Evolutionary conservation across 2,113 vertebrate species (phyloP).

Genomic region (Erinaceus europaeus): DNA sequence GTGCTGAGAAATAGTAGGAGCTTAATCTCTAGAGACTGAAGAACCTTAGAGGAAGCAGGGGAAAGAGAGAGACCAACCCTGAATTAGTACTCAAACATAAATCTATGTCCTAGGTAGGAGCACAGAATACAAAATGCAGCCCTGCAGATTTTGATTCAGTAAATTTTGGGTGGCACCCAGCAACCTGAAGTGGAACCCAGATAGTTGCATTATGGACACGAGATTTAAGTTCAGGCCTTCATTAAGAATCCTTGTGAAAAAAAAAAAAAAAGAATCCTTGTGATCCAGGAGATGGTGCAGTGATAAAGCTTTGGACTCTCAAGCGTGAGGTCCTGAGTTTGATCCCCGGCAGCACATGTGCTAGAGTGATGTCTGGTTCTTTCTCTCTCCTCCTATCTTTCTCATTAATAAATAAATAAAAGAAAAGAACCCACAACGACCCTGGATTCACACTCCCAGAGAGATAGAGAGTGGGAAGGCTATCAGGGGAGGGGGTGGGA

Average conservation of each 20-base stretch:
- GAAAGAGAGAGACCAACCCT: not conserved
- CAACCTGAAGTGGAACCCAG: too few relatives aligned
- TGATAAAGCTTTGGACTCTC: too few relatives aligned
- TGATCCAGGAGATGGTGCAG: too few relatives aligned
- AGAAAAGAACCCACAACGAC: too few relatives aligned
- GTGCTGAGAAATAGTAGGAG: not conserved
- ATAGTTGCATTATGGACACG: not conserved
- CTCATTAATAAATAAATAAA: too few relatives aligned
- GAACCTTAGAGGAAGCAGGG: not conserved
- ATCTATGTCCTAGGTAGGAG: not conserved
- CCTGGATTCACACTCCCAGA: too few relatives aligned
- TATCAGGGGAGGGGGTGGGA: too few relatives aligned
- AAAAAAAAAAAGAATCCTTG: not conserved
- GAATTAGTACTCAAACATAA: not conserved
- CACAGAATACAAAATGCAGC: not conserved
- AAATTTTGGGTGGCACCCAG: not conserved
- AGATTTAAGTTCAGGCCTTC: not conserved
- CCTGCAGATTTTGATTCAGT: not conserved
- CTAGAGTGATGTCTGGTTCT: too few relatives aligned
- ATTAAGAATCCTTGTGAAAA: not conserved
- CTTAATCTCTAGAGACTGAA: not conserved
- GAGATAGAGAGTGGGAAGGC: too few relatives aligned
- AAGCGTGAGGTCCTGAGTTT: too few relatives aligned
- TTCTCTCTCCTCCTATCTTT: too few relatives aligned
- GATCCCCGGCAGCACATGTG: too few relatives aligned